Evolutionary conservation across 2,797 vertebrate genomes (phyloP).

Genomic region (Aselliscus stoliczkanus): DNA sequence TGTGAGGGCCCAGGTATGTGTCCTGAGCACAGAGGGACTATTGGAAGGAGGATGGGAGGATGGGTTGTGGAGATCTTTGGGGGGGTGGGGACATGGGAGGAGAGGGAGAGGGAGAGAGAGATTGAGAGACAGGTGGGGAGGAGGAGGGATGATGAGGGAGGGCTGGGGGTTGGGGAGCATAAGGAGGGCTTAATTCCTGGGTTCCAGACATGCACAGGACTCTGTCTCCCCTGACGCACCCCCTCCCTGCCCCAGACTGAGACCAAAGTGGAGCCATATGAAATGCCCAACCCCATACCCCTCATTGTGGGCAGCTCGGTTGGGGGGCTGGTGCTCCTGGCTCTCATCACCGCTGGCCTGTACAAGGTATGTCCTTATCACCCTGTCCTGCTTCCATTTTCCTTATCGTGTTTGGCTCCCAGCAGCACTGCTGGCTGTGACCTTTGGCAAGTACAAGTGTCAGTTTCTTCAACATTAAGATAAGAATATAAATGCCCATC

Average conservation of each 20-base stretch:
- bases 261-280: slow-evolving; percentile 82
- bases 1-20: slow-evolving; percentile 67
- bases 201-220: background rate
- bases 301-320: slow-evolving; percentile 84
- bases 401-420: background rate
- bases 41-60: background rate
- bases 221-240: background rate
- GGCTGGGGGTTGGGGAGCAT: background rate
- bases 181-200: background rate
- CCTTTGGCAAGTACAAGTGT: background rate
- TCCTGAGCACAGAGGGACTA: background rate
- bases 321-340: slow-evolving; percentile 84
- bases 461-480: background rate
- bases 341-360: slow-evolving; percentile 80
- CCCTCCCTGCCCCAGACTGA: slow-evolving; percentile 77
- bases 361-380: slow-evolving; percentile 84
- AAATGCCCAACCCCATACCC: slow-evolving; percentile 80
- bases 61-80: background rate
- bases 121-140: too few species aligned
- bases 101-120: background rate
- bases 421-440: background rate
- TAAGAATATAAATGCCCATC: background rate
- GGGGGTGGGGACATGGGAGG: too few species aligned
- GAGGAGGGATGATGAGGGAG: background rate
- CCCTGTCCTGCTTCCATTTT: background rate